Percentiles rank a stretch among this genome's conserved stretches.
phyloP scores from a whole-genome alignment of 2,113 vertebrate genomes.

The Hemiscyllium ocellatum region DNA sequence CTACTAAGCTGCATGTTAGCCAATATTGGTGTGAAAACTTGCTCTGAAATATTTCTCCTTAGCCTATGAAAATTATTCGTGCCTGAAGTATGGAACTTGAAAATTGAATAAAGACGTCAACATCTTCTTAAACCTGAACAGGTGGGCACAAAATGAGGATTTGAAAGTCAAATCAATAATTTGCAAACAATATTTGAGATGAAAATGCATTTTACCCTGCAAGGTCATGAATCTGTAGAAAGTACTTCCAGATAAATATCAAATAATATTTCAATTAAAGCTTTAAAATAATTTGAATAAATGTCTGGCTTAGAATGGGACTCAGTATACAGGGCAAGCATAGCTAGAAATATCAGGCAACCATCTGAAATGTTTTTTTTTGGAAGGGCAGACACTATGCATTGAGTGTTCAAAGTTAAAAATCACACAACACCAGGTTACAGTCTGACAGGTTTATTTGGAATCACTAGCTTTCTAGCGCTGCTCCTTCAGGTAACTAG shows the following conservation, averaged over 20 bases:
- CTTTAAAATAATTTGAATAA: neutral
- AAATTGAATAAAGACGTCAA: neutral
- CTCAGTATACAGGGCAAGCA: neutral
- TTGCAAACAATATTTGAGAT: neutral
- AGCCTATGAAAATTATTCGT: neutral
- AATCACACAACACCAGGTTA: too few relatives aligned
- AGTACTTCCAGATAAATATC: neutral
- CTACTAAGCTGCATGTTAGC: neutral
- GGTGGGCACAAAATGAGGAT: neutral
- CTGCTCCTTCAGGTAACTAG: too few relatives aligned
- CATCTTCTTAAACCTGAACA: neutral
- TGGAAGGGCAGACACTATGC: too few relatives aligned
- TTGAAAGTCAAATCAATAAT: neutral
- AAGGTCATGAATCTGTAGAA: neutral
- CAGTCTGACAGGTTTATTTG: too few relatives aligned
- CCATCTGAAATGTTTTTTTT: neutral
- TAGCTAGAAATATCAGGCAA: neutral
- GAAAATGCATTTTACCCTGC: neutral
- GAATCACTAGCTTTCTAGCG: too few relatives aligned
- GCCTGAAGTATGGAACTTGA: neutral
- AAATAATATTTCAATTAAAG: neutral
- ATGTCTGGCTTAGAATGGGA: neutral
- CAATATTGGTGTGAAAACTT: neutral
- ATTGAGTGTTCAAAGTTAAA: too few relatives aligned
- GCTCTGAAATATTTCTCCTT: too few relatives aligned